phyloP scores from a whole-genome alignment of 2,797 vertebrate genomes.

The Aeoliscus strigatus region DNA sequence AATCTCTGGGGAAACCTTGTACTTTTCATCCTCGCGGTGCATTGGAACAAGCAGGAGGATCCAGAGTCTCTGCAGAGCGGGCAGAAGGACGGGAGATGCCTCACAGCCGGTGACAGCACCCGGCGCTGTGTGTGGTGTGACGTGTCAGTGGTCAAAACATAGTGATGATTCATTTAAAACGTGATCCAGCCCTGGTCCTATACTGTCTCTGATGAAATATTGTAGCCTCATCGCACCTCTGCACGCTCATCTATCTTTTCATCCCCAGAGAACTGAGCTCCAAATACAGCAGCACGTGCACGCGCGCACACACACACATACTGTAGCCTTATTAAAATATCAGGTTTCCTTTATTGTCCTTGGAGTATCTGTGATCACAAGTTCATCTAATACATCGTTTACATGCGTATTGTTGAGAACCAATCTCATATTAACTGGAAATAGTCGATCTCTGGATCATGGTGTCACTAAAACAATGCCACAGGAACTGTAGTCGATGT shows the following conservation, averaged over 20 bases:
- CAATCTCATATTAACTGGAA: not conserved
- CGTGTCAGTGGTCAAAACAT: constrained; percentile 20
- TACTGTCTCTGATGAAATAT: constrained; percentile 72
- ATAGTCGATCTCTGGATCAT: constrained; percentile 1
- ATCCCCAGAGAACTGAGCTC: constrained; percentile 64
- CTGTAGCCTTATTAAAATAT: not conserved
- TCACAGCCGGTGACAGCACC: constrained; percentile 32
- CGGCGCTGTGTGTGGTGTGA: constrained; percentile 57
- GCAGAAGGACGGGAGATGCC: constrained; percentile 6
- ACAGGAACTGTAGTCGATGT: too few species aligned
- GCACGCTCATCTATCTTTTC: constrained; percentile 68
- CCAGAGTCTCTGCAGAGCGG: not conserved
- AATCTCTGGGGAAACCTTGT: constrained; percentile 25
- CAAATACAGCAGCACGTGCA: constrained; percentile 49
- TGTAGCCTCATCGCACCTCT: constrained; percentile 44
- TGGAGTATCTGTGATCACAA: not conserved
- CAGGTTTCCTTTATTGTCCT: too few species aligned
- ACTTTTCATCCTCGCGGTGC: constrained; percentile 9
- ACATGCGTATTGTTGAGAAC: not conserved
- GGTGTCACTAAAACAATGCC: too few species aligned
- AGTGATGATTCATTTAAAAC: constrained; percentile 64
- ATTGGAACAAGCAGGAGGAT: constrained; percentile 15
- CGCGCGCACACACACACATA: constrained; percentile 8
- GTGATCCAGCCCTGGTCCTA: constrained; percentile 66
- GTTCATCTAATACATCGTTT: not conserved